Evolutionary conservation across 2,797 vertebrate species (phyloP), one percentile per base, ranked within the genome.

Genomic region (Taeniopygia guttata): DNA sequence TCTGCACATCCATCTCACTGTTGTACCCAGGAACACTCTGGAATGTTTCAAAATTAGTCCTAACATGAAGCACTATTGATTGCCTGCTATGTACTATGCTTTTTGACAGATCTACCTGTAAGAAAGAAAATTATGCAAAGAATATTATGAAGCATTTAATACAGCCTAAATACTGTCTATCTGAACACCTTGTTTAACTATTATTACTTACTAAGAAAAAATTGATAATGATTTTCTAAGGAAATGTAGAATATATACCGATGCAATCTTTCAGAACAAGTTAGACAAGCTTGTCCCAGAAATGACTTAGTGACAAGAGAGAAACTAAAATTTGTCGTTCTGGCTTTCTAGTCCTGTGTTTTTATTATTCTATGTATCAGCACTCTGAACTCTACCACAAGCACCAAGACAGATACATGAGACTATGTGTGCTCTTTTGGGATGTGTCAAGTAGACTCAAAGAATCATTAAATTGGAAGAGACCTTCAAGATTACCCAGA

Each of bases 1-100:
- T 56, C n/a, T 10, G 5, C 64, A 62, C 1, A 1, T 34, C 5
- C 4, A 27, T 51, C 34, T 29, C 16, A 18, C 10, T 7, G 0
- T 8, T 59, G 17, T 19, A 55, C n/a, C 8, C 30, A 51, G 27
- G 43, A 77, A 34, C 21, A 46, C 5, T 10, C 27, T 48, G 20
- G 26, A 60, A 78, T 36, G 40, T 10, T 55, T 70, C 13, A 6
- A 54, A 42, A 74, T 11, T 21, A 23, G 18, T 63, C 69, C 36
- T 59, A 20, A 46, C 1, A 1, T 48, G 30, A 86, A 62, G 27
- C 32, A 43, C 25, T 22, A 23, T 2, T 29, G 7, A 11, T 23
- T 34, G 26, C 30, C 52, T 74, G 43, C 48, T 23, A 8, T 4
- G 8, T 25, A 3, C 34, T 48, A 5, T 4, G 9, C 40, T 54